phyloP scores from a whole-genome alignment of 2,888 invertebrate species.

The Dasysyrphus albostriatus region DNA sequence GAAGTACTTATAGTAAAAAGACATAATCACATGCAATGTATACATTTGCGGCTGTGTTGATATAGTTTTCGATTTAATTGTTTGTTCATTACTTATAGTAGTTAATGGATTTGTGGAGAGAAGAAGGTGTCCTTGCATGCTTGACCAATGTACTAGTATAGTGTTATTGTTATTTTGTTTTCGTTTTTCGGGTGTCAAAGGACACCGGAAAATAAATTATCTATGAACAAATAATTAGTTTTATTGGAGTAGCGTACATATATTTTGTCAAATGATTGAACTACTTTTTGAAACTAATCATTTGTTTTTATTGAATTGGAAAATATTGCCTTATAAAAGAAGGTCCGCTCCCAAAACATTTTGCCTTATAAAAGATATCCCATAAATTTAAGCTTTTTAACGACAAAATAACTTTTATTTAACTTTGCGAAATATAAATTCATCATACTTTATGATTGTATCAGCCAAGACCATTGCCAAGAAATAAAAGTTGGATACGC shows the following conservation, averaged over 20 bases:
- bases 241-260: neutral
- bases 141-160: neutral
- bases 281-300: too few relatives aligned
- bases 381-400: too few relatives aligned
- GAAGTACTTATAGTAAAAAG: neutral
- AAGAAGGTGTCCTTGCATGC: neutral
- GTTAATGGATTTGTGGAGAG: neutral
- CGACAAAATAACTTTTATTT: too few relatives aligned
- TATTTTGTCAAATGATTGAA: too few relatives aligned
- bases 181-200: neutral
- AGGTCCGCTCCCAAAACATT: too few relatives aligned
- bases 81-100: constrained; percentile 61
- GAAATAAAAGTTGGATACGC: too few relatives aligned
- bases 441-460: too few relatives aligned
- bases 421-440: too few relatives aligned
- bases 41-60: constrained; percentile 59
- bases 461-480: too few relatives aligned
- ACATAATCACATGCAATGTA: constrained; percentile 20
- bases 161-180: neutral
- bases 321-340: too few relatives aligned
- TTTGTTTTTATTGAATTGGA: too few relatives aligned
- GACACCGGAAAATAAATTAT: neutral
- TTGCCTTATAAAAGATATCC: too few relatives aligned
- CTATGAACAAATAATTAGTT: neutral
- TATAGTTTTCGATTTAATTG: constrained; percentile 70